Evolutionary conservation across 92 coral and sea anemone species (phyloP), one percentile per base, ranked within the genome.

Genomic region (Pocillopora meandrina): DNA sequence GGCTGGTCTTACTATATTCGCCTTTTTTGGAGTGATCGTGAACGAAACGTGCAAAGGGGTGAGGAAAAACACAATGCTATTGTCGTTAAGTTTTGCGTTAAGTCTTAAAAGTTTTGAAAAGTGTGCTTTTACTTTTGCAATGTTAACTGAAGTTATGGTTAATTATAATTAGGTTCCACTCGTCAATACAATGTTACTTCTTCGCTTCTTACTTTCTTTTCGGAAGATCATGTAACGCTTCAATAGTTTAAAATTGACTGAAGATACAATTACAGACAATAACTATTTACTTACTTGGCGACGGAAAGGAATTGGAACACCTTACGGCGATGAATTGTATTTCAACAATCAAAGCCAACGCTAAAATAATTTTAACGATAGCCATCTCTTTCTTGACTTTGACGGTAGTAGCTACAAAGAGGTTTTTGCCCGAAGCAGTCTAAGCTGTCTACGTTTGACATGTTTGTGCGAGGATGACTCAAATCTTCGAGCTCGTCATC

Each of bases 401-500:
- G n/a, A 8, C 52, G 4, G 52, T 42, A 42, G 61, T 20, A 56
- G 52, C 9, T 56, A 33, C 47, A 59, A 81, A 70, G 11, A 79
- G 17, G 66, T 7, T 12, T 31, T 57, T 26, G n/a, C 49, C 0
- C 33, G 55, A 56, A n/a, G 59, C 55, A 19, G 5, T 23, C 57
- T 20, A 33, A n/a, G 67, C 10, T 72, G 34, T 16, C 8, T 23
- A 26, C 5, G 68, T 9, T 64, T 70, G 68, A 19, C 69, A 33
- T 42, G 8, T 81, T 13, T 81, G 19, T 11, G 33, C 73, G 57
- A 59, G 36, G 68, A 81, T 81, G 85, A 81, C 67, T 35, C 16
- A 70, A 72, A 12, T 55, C 31, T 17, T 17, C 26, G n/a, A 71
- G 68, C 14, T 71, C 85, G 85, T 81, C 85, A 81, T 61, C 78